These are phyloP conservation scores for Beroe ovata DNA, from an alignment of 37 sponge, comb jelly and placozoan genomes.

Conservation along the genomic window DNA sequence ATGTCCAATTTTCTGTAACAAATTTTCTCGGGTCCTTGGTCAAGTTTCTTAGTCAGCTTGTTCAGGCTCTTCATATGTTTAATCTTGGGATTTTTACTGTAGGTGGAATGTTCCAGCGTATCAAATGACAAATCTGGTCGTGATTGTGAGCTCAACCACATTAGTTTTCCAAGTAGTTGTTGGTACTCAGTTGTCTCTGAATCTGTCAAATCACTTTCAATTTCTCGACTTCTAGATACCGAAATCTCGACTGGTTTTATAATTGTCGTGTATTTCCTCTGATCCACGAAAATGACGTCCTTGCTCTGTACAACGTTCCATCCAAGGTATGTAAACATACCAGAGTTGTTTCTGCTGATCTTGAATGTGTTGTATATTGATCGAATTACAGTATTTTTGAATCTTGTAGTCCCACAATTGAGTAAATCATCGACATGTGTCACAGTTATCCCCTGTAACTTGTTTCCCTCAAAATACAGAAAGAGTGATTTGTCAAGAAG, in stretches of 20 bases:
- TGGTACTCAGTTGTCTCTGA: too few relatives aligned
- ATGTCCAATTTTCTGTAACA: background rate
- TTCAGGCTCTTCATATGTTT: background rate
- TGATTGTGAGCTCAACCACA: background rate
- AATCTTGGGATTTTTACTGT: background rate
- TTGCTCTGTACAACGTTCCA: background rate
- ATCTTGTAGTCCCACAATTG: background rate
- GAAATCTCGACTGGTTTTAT: too few relatives aligned
- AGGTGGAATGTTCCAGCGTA: background rate
- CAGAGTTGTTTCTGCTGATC: background rate
- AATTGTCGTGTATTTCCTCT: background rate
- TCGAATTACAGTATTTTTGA: background rate
- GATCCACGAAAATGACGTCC: background rate
- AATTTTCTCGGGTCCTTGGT: background rate
- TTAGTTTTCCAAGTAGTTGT: background rate
- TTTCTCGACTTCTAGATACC: too few relatives aligned
- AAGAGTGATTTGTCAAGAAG: background rate
- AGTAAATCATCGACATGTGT: background rate
- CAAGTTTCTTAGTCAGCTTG: background rate
- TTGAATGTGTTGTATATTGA: background rate
- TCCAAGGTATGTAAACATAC: background rate
- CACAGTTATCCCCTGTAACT: background rate
- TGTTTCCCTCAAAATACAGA: background rate
- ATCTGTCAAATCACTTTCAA: too few relatives aligned
- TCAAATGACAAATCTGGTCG: conserved; percentile 9